Evolutionary conservation across 2,888 invertebrate species (phyloP).

Genomic region (Pterostichus niger): DNA sequence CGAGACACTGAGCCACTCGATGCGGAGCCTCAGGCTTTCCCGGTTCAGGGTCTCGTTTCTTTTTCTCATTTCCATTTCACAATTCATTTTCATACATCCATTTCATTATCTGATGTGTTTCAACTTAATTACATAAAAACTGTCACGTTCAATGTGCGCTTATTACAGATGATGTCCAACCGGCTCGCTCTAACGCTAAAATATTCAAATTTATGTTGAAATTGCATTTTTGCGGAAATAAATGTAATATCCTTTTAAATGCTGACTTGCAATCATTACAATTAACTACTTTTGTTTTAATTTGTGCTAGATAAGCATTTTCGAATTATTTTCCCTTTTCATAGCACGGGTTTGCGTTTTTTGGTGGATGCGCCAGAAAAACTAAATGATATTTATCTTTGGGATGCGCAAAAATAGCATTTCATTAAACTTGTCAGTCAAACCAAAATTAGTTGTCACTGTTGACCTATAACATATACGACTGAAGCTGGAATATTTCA

Average conservation of each 20-base stretch:
- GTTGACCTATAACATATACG: not conserved
- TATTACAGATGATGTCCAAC: slow-evolving; percentile 22
- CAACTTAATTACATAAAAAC: slow-evolving; percentile 36
- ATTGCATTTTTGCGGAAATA: slow-evolving; percentile 25
- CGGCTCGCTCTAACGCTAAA: not conserved
- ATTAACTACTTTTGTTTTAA: slow-evolving; percentile 23
- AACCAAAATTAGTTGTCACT: slow-evolving; percentile 19
- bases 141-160: slow-evolving; percentile 21
- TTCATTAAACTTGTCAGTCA: slow-evolving; percentile 36
- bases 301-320: slow-evolving; percentile 35
- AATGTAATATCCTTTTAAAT: slow-evolving; percentile 32
- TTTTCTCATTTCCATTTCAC: slow-evolving; percentile 16
- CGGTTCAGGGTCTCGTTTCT: slow-evolving; percentile 26
- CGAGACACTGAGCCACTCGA: slow-evolving; percentile 7
- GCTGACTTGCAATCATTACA: slow-evolving; percentile 27
- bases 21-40: not conserved
- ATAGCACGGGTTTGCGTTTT: not conserved
- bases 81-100: slow-evolving; percentile 31
- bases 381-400: no score
- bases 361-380: not conserved
- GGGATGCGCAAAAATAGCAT: not conserved
- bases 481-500: not conserved
- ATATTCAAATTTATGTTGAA: slow-evolving; percentile 36
- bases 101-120: slow-evolving; percentile 43
- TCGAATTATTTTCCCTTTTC: slow-evolving; percentile 11